Conservation (phyloP, 2,888 invertebrate genomes). For the Gymnoscelis rufifasciata region DNA sequence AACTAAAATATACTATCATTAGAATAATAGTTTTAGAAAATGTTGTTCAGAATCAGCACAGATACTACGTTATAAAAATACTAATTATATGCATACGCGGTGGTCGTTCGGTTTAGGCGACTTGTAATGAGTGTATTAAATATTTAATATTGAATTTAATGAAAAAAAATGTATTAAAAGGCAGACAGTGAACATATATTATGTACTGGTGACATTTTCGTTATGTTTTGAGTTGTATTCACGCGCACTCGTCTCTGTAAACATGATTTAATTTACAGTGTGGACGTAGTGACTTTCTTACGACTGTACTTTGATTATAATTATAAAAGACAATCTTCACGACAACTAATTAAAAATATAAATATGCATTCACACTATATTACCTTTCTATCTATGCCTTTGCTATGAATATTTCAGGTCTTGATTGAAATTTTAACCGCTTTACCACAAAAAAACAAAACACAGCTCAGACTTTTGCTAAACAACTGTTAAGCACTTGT, state of each 20-base stretch:
- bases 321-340: slow-evolving; percentile 20
- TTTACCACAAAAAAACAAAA: no score
- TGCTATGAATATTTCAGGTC: no score
- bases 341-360: slow-evolving; percentile 1
- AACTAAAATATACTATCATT: no score
- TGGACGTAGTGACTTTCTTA: slow-evolving; percentile 46
- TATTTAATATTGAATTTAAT: slow-evolving; percentile 47
- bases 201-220: slow-evolving; percentile 39
- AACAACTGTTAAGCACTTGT: no score
- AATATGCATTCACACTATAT: no score
- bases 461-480: no score
- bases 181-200: slow-evolving; percentile 44
- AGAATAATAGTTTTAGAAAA: background rate
- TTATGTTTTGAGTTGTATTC: slow-evolving; percentile 32
- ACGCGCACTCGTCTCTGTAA: slow-evolving; percentile 62
- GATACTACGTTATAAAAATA: slow-evolving; percentile 39
- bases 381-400: no score
- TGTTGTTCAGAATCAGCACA: background rate
- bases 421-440: no score
- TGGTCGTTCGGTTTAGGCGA: slow-evolving; percentile 38
- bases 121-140: slow-evolving; percentile 54
- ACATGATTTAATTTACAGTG: slow-evolving; percentile 52
- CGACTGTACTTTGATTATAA: background rate
- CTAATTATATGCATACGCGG: slow-evolving; percentile 35
- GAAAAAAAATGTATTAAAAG: slow-evolving; percentile 42